These are phyloP conservation scores for Lasius platythorax DNA, from an alignment of 2,888 invertebrate species.

Conservation along the genomic window DNA sequence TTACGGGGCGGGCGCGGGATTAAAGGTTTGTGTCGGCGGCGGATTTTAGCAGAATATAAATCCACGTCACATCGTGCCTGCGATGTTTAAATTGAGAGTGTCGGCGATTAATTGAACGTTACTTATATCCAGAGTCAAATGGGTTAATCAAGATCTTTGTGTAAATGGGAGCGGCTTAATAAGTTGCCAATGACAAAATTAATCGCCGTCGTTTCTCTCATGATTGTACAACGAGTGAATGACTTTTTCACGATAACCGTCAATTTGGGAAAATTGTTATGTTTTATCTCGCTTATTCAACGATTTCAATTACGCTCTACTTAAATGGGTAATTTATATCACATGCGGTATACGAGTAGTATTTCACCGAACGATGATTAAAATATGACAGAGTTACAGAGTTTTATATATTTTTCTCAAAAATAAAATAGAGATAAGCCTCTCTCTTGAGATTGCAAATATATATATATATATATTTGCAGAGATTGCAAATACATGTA, in stretches of 20 bases:
- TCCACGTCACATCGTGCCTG: conserved; percentile 11
- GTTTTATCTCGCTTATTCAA: background rate
- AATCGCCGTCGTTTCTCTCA: conserved; percentile 12
- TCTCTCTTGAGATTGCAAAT: background rate
- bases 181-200: conserved; percentile 25
- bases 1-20: conserved; percentile 17
- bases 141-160: conserved; percentile 41
- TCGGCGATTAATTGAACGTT: conserved; percentile 37
- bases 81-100: background rate
- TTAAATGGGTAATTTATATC: conserved; percentile 18
- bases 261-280: conserved; percentile 30
- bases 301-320: conserved; percentile 2
- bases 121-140: conserved; percentile 28
- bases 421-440: background rate
- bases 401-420: background rate
- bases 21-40: conserved; percentile 3
- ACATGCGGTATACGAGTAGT: background rate
- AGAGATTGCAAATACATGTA: too few species aligned
- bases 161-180: conserved; percentile 9
- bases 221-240: background rate
- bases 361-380: background rate
- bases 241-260: conserved; percentile 15
- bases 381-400: background rate
- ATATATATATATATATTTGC: too few species aligned
- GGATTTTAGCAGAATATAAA: conserved; percentile 38